Evolutionary conservation across 2,888 invertebrate species (phyloP), one percentile per base, ranked within the genome.

Genomic region (Merodon equestris): DNA sequence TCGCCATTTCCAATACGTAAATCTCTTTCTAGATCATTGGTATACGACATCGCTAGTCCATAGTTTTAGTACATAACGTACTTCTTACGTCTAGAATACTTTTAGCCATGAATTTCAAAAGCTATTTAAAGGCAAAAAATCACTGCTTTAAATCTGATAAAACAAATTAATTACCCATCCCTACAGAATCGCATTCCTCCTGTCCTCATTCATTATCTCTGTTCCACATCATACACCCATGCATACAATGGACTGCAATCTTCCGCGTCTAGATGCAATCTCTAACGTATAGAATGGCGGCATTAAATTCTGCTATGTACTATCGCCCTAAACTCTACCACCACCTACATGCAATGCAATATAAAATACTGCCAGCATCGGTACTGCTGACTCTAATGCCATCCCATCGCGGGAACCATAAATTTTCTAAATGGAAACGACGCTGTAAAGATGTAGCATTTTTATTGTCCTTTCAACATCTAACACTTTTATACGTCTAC

Each of bases 381-480:
- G 2, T 27, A 27, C 7, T 27, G 27, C 27, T 27, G 27, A 27
- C 27, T 27, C 27, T 27, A 27, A 27, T 27, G 27, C 27, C 10
- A 66, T 60, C 14, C 36, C 66, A 58, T 73, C 36, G 34, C 60
- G 73, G 66, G 48, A 54, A 60, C 64, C 60, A 73, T 73, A 66
- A 73, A 73, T 73, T 60, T 36, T 54, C 48, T 4, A 60, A 66
- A 66, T 60, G 64, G 66, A 19, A 48, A 48, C 60, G 54, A 27
- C 47, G 58, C 40, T 34, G 40, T 56, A 56, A 71, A 71, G 27
- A 18, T 13, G 14, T 51, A 9, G 53, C 10, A 17, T 19, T 66
- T 48, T 60, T 66, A 64, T 64, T 50, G 38, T 14, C 47, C 48
- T 36, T 34, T 14, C 36, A 45, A 56, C 10, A 58, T 58, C 58